Evolutionary conservation across 2,113 vertebrate genomes (phyloP), one percentile per base, ranked within the genome.

Genomic region (Anarhynchus alexandrinus): DNA sequence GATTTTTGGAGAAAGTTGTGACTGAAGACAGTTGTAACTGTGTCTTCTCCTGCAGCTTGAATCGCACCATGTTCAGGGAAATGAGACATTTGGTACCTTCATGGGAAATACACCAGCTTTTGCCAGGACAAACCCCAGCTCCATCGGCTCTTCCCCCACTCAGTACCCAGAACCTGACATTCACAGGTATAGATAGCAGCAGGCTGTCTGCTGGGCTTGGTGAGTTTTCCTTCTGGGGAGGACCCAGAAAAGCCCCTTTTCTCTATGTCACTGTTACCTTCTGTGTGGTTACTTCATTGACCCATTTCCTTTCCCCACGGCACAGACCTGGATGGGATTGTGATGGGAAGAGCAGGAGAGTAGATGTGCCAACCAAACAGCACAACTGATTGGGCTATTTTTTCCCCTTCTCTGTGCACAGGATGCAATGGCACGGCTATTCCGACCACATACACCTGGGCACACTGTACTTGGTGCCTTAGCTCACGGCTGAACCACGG

Each of bases 391-490:
- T 0, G 3, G 22, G 85, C 73, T 34, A 1, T 9, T 81, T 77
- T 45, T 4, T 6, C 23, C 23, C 20, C 15, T 34, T 25, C 22
- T 9, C 52, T 18, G n/a, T 15, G 19, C 78, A 29, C 18, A 14
- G 55, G 11, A 15, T 7, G 12, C 65, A 34, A 9, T 3, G 14
- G 22, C 77, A 64, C n/a, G 26, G 85, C 86, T 36, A 2, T 3
- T 36, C 78, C 61, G 7, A 30, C 42, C 32, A 14, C 52, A 27
- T 9, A 30, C 1, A 0, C 43, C 72, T 15, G 69, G 58, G 79
- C 64, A 38, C 42, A 0, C 6, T 5, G 61, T 5, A 2, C 83
- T 11, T 32, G n/a, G 45, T 27, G 55, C 25, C 0, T 0, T 4
- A 21, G 57, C 22, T 88, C 43, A 21, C 0, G 14, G 72, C 58